phyloP scores from a whole-genome alignment of 2,888 invertebrate species.

The Ashinkailepas kermadecensis region DNA sequence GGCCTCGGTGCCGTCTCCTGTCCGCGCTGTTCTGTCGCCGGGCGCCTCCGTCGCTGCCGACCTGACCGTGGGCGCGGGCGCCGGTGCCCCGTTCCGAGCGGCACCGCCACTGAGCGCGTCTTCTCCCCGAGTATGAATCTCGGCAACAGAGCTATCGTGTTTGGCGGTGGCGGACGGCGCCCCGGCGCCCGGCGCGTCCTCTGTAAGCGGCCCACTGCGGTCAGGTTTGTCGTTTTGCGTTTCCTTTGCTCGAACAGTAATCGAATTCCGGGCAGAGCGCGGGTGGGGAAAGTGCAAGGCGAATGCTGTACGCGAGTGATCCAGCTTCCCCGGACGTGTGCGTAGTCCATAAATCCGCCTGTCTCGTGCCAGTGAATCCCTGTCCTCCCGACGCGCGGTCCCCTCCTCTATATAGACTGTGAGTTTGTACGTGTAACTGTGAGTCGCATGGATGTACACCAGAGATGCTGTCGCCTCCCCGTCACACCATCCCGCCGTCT shows the following conservation, averaged over 20 bases:
- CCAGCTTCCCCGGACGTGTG: not conserved
- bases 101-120: too few relatives aligned
- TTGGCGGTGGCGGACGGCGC: too few relatives aligned
- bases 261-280: not conserved
- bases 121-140: too few relatives aligned
- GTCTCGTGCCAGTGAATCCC: not conserved
- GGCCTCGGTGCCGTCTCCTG: too few relatives aligned
- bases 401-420: not conserved
- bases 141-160: too few relatives aligned
- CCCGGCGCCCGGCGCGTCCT: too few relatives aligned
- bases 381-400: not conserved
- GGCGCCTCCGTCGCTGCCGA: too few relatives aligned
- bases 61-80: too few relatives aligned
- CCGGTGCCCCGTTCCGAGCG: too few relatives aligned
- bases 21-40: too few relatives aligned
- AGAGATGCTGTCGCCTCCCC: not conserved
- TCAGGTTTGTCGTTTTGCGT: not conserved
- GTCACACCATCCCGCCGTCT: too few relatives aligned
- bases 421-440: slow-evolving; percentile 20
- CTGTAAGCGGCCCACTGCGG: too few relatives aligned
- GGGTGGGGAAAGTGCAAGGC: not conserved
- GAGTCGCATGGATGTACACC: not conserved
- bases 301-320: not conserved
- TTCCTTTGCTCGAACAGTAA: not conserved
- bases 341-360: not conserved